Percentiles rank a stretch among this genome's conserved stretches.
These are phyloP conservation scores for Emydoidea blandingii DNA, from an alignment of 2,797 vertebrate genomes.

Conservation along the genomic window DNA sequence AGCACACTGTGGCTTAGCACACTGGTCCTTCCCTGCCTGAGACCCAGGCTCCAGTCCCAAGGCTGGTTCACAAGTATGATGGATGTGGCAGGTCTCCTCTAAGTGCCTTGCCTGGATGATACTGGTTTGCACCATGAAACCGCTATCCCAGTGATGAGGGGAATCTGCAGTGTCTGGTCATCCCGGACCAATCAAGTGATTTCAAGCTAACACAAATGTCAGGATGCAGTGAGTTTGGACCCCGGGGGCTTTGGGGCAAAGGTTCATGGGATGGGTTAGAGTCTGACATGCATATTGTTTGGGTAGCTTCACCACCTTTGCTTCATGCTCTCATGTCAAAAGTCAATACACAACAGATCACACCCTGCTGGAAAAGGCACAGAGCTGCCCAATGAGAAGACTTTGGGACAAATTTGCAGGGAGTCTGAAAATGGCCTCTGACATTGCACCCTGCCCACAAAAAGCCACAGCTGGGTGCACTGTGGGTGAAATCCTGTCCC, in stretches of 20 bases:
- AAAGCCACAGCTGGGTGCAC: neutral
- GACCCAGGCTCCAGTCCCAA: neutral
- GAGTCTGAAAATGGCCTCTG: neutral
- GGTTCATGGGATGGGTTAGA: neutral
- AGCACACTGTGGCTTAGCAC: neutral
- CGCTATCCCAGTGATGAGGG: neutral
- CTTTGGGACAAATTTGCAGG: neutral
- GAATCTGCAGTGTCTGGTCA: fast-evolving
- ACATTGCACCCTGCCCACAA: neutral
- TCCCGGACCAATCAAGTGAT: neutral
- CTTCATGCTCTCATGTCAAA: neutral
- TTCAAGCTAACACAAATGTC: neutral
- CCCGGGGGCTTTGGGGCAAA: neutral
- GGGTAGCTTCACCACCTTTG: neutral
- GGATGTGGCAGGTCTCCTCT: neutral
- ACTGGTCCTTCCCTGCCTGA: neutral
- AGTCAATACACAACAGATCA: neutral
- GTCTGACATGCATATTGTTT: neutral
- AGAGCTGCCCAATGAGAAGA: neutral
- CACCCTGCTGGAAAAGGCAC: neutral
- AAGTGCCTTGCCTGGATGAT: neutral
- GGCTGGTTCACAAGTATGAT: neutral
- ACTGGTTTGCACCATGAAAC: neutral
- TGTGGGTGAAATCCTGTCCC: neutral
- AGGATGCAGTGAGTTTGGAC: neutral